Evolutionary conservation across 2,797 vertebrate species (phyloP), one percentile per base, ranked within the genome.

Genomic region (Paratrypauchen microcephalus): DNA sequence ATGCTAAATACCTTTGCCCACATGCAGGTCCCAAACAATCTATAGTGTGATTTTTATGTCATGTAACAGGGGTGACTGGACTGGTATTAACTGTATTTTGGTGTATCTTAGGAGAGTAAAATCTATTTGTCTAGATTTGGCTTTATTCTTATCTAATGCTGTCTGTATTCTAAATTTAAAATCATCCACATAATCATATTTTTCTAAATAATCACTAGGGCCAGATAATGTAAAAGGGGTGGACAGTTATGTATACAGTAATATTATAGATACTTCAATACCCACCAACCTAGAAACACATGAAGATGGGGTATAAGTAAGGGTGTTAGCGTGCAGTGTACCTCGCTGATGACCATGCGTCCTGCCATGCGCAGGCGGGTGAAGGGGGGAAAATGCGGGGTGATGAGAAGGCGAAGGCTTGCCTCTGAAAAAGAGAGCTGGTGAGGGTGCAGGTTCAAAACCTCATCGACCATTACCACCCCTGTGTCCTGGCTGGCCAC

Each of bases 371-470:
- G 84, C 79, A 92, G 83, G 81, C 86, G 86, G 47, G 88, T 92
- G 84, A 77, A 68, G 69, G 91, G 89, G 80, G 85, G 83, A 66
- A 80, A 84, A 82, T 87, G 85, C 5, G 59, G 78, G 78, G 88
- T 88, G 80, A 91, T 87, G 84, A 91, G 86, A 83, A 92, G 83
- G 74, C 74, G 87, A 32, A 91, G 83, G 88, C 94, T 92, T 91
- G 92, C 94, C 92, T 95, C 94, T 83, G 93, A 93, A 76, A 93
- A 90, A 78, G 88, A 87, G 80, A 94, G 93, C 74, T 92, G 90
- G 74, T 92, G 91, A 58, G 92, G 87, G 32, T 91, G 85, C 18
- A 87, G 70, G 71, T 87, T 91, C 71, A 93, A 74, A 64, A 91
- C 76, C 84, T 95, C 94, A 71, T 95, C 94, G 73, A 92, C 93